Conservation (phyloP, 2,113 vertebrate species). For the Chamaea fasciata region DNA sequence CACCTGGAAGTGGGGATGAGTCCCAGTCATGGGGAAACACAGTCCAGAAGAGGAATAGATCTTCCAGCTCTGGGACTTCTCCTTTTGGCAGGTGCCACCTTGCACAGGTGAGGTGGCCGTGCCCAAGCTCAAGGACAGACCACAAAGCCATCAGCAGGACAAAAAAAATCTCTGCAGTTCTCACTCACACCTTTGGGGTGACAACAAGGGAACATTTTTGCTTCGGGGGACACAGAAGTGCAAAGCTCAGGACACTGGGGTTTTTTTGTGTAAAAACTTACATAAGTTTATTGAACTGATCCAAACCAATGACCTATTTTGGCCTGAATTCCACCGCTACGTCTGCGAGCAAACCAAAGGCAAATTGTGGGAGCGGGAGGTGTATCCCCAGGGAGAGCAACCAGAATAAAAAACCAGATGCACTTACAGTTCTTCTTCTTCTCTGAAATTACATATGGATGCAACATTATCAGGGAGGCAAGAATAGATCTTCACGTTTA, state of each 20-base stretch:
- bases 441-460: constrained; percentile 58
- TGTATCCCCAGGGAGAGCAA: constrained; percentile 17
- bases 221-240: background rate
- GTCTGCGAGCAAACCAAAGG: constrained; percentile 30
- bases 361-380: background rate
- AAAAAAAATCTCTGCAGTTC: background rate
- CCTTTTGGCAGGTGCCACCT: background rate
- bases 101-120: background rate
- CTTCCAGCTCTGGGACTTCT: background rate
- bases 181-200: background rate
- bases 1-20: background rate
- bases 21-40: background rate
- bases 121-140: background rate
- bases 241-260: background rate
- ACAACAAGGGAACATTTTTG: background rate
- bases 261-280: constrained; percentile 29
- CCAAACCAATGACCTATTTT: constrained; percentile 33
- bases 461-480: constrained; percentile 68
- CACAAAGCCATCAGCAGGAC: background rate
- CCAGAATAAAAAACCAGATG: constrained; percentile 49
- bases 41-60: background rate
- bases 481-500: constrained; percentile 69
- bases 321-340: constrained; percentile 22
- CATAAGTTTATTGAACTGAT: constrained; percentile 45
- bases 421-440: constrained; percentile 63